Percentiles rank a stretch among this genome's conserved stretches.
phyloP scores from a whole-genome alignment of 2,888 invertebrate species.

The Xestobium rufovillosum region DNA sequence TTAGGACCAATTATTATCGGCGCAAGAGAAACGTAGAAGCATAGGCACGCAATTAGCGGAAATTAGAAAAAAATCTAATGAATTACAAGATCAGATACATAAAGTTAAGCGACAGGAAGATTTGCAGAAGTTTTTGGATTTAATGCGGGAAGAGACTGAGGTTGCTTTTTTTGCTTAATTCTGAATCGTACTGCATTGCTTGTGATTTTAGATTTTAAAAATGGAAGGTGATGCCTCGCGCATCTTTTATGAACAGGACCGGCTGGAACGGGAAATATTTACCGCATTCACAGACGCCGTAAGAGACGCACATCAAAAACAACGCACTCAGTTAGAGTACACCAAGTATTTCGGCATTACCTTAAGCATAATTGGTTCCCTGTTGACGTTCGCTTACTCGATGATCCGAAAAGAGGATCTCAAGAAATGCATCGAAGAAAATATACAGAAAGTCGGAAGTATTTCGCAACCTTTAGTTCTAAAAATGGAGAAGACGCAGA shows the following conservation, averaged over 20 bases:
- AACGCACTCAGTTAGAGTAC: slow-evolving; percentile 70
- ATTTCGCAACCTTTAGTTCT: background rate
- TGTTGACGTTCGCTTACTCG: slow-evolving; percentile 37
- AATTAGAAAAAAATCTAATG: slow-evolving; percentile 58
- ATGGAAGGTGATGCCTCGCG: slow-evolving; percentile 56
- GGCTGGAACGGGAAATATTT: slow-evolving; percentile 68
- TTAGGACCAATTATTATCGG: slow-evolving; percentile 56
- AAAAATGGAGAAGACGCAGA: too few relatives aligned
- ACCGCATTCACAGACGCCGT: slow-evolving; percentile 66
- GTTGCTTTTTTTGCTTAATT: slow-evolving; percentile 38
- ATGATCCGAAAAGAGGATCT: slow-evolving; percentile 37
- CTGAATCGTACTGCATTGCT: too few relatives aligned
- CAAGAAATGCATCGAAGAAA: slow-evolving; percentile 32
- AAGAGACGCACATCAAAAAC: slow-evolving; percentile 75
- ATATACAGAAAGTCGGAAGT: background rate
- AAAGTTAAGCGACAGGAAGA: slow-evolving; percentile 66
- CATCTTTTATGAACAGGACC: slow-evolving; percentile 58
- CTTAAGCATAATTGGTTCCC: slow-evolving; percentile 38
- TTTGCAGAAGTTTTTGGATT: slow-evolving; percentile 58
- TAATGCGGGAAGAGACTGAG: slow-evolving; percentile 64
- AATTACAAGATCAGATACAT: slow-evolving; percentile 67
- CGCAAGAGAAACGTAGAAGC: slow-evolving; percentile 59
- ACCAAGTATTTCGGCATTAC: slow-evolving; percentile 68
- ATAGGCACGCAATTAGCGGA: slow-evolving; percentile 53
- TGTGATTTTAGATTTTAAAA: slow-evolving; percentile 45